phyloP scores from a whole-genome alignment of 2,888 invertebrate genomes.

The Lasius fuliginosus region DNA sequence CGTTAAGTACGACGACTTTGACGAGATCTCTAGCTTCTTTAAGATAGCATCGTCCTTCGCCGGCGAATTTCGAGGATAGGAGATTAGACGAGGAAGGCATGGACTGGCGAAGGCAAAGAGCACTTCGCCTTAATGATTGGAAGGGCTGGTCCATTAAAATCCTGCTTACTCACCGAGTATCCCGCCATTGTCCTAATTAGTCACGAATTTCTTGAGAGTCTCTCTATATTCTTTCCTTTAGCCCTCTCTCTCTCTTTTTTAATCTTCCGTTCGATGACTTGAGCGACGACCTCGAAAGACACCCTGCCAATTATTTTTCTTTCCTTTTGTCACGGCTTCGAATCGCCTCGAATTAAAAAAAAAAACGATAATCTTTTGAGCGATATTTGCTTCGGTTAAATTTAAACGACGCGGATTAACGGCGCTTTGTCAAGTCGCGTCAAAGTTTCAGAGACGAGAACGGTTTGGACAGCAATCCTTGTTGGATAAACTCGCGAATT shows the following conservation, averaged over 20 bases:
- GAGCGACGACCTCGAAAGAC: constrained; percentile 29
- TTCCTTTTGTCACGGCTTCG: constrained; percentile 28
- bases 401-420: constrained; percentile 33
- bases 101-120: constrained; percentile 60
- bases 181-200: constrained; percentile 78
- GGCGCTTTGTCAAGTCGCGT: constrained; percentile 27
- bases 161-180: constrained; percentile 72
- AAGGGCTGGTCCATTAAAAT: constrained; percentile 74
- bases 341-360: constrained; percentile 57
- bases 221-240: constrained; percentile 53
- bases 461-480: neutral
- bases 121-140: constrained; percentile 72
- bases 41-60: constrained; percentile 60
- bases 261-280: constrained; percentile 55
- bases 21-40: constrained; percentile 11
- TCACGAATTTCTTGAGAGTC: constrained; percentile 75
- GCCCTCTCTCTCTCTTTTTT: constrained; percentile 31
- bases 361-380: constrained; percentile 57
- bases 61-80: constrained; percentile 37
- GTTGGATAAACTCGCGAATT: constrained; percentile 30
- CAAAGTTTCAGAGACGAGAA: neutral
- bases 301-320: constrained; percentile 61
- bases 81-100: constrained; percentile 59
- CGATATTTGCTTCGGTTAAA: constrained; percentile 26
- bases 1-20: constrained; percentile 34